Percentiles rank a stretch among this genome's conserved stretches.
These are phyloP conservation scores for Tetrapedia diversipes DNA, from an alignment of 2,888 invertebrate species.

Conservation along the genomic window DNA sequence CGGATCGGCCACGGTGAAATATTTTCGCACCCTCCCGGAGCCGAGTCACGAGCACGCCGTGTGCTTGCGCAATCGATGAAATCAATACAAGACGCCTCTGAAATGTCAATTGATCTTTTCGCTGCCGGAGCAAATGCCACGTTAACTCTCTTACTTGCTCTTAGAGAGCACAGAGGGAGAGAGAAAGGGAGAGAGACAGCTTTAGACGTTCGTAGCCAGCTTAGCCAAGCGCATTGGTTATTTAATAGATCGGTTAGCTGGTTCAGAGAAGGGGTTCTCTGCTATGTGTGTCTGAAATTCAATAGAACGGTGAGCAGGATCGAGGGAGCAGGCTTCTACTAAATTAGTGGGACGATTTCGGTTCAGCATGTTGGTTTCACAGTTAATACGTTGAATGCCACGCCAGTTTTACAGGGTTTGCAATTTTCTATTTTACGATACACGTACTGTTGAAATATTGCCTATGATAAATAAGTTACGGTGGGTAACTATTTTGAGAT, in stretches of 20 bases:
- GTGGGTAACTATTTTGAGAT: too few relatives aligned
- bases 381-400: too few relatives aligned
- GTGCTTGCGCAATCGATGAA: slow-evolving; percentile 67
- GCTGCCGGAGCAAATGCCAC: slow-evolving; percentile 61
- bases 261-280: too few relatives aligned
- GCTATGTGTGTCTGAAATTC: too few relatives aligned
- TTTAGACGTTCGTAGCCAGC: neutral
- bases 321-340: too few relatives aligned
- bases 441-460: too few relatives aligned
- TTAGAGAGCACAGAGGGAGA: too few relatives aligned
- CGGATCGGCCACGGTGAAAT: slow-evolving; percentile 37
- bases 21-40: slow-evolving; percentile 61
- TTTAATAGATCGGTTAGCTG: neutral
- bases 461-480: too few relatives aligned
- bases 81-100: slow-evolving; percentile 65
- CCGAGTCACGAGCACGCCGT: slow-evolving; percentile 44
- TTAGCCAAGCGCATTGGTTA: neutral
- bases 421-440: too few relatives aligned
- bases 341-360: neutral
- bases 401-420: too few relatives aligned
- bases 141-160: slow-evolving; percentile 30
- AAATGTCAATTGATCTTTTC: slow-evolving; percentile 70
- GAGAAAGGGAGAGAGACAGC: neutral
- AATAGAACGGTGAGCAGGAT: too few relatives aligned
- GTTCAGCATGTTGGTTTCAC: too few relatives aligned